These are phyloP conservation scores for Callyntrura guangdongensis DNA, from an alignment of 2,888 invertebrate genomes.

Conservation along the genomic window DNA sequence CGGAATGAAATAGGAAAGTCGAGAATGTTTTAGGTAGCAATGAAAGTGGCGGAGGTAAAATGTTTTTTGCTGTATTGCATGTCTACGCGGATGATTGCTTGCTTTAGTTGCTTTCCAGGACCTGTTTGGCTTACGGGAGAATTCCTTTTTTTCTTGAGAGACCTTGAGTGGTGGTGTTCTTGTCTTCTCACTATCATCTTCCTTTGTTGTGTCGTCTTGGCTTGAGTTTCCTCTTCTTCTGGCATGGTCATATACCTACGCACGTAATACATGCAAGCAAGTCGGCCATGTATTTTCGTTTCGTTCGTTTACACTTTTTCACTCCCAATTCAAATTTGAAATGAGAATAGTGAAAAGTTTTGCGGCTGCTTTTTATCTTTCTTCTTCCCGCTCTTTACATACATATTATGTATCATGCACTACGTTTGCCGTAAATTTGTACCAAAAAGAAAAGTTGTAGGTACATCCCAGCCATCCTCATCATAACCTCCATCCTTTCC, in stretches of 20 bases:
- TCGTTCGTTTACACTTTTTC: not conserved
- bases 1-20: slow-evolving; percentile 7
- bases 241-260: not conserved
- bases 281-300: not conserved
- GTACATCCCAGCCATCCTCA: not conserved
- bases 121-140: not conserved
- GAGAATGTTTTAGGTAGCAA: slow-evolving; percentile 12
- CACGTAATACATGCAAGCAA: not conserved
- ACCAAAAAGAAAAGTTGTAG: not conserved
- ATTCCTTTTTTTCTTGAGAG: not conserved
- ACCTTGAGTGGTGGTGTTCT: slow-evolving; percentile 21
- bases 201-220: slow-evolving; percentile 16
- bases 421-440: slow-evolving; percentile 14
- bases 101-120: not conserved
- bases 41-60: too few relatives aligned
- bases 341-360: slow-evolving; percentile 30
- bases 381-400: not conserved
- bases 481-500: not conserved
- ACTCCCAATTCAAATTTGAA: slow-evolving; percentile 21
- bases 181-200: not conserved
- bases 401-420: slow-evolving; percentile 4
- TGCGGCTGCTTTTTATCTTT: slow-evolving; percentile 10
- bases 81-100: not conserved
- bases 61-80: not conserved
- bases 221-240: slow-evolving; percentile 3